Conservation (phyloP, 2,113 vertebrate species). For the Sceloporus undulatus region DNA sequence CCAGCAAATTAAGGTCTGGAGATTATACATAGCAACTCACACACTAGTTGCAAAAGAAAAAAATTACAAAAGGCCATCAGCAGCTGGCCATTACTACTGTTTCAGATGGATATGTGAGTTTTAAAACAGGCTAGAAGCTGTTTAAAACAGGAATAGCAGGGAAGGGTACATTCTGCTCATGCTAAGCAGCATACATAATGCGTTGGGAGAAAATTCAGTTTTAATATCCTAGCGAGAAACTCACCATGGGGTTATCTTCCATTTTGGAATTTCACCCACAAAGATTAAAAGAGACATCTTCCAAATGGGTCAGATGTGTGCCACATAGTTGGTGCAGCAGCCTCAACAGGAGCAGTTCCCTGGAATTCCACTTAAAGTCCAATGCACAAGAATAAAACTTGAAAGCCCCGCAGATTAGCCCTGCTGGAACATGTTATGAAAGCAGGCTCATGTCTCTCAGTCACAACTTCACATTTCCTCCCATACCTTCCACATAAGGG, state of each 20-base stretch:
- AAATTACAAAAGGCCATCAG: background rate
- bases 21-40: background rate
- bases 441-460: background rate
- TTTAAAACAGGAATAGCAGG: background rate
- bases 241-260: slow-evolving; percentile 5
- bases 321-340: fast-evolving
- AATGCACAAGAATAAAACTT: background rate
- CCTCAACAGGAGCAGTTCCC: fast-evolving
- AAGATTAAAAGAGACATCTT: background rate
- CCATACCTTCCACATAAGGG: background rate
- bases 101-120: background rate
- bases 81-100: background rate
- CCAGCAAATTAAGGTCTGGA: background rate
- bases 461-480: slow-evolving; percentile 23
- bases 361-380: background rate
- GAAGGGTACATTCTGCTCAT: fast-evolving
- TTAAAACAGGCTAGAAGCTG: background rate
- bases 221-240: background rate
- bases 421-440: slow-evolving; percentile 48
- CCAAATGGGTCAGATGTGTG: fast-evolving
- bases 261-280: background rate
- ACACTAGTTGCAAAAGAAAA: background rate
- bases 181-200: background rate
- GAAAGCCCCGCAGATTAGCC: slow-evolving; percentile 20
- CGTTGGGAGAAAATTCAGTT: background rate